Evolutionary conservation across 2,797 vertebrate genomes (phyloP).

Genomic region (Poecile montanus): DNA sequence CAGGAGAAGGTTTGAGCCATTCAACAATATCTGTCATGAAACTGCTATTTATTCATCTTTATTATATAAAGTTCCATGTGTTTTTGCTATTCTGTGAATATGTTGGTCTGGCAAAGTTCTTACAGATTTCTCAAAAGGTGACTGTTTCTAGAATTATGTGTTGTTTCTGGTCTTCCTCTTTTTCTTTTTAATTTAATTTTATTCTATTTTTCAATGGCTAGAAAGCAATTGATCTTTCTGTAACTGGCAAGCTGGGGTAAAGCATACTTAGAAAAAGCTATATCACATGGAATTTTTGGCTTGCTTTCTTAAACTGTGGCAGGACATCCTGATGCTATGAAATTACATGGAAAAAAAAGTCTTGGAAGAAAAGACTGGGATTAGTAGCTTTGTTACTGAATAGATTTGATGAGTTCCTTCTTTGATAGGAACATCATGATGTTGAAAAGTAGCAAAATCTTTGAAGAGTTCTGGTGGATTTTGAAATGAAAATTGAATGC

Average conservation of each 20-base stretch:
- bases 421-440: slow-evolving; percentile 63
- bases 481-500: neutral
- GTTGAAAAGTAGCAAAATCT: slow-evolving; percentile 61
- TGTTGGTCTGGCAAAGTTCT: slow-evolving; percentile 50
- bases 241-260: slow-evolving; percentile 36
- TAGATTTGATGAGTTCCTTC: slow-evolving; percentile 56
- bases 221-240: slow-evolving; percentile 61
- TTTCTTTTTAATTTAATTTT: neutral
- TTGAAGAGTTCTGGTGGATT: slow-evolving; percentile 50
- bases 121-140: slow-evolving; percentile 42
- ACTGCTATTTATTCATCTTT: slow-evolving; percentile 49
- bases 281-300: slow-evolving; percentile 65
- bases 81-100: slow-evolving; percentile 53
- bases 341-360: slow-evolving; percentile 42
- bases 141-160: slow-evolving; percentile 63
- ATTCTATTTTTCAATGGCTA: slow-evolving; percentile 31
- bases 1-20: slow-evolving; percentile 25
- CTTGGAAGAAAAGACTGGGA: slow-evolving; percentile 48
- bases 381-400: slow-evolving; percentile 61
- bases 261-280: slow-evolving; percentile 44
- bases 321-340: slow-evolving; percentile 68
- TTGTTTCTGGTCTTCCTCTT: slow-evolving; percentile 55
- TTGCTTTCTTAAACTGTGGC: slow-evolving; percentile 48
- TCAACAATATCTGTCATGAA: slow-evolving; percentile 35
- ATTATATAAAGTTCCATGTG: slow-evolving; percentile 50